Conservation (phyloP, 2,113 vertebrate species). For the Siphamia tubifer region DNA sequence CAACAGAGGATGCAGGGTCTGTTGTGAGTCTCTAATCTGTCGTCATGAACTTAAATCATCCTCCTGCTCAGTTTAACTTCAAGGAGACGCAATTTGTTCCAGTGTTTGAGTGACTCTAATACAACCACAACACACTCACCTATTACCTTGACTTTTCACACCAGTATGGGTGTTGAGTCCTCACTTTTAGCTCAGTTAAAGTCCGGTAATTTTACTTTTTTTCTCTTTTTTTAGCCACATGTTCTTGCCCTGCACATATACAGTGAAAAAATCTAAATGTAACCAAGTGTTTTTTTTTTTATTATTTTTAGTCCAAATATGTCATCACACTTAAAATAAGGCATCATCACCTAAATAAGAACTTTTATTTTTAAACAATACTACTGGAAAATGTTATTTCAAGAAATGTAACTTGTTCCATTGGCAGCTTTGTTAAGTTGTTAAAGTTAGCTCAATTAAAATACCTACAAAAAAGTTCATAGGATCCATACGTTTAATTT, state of each 20-base stretch:
- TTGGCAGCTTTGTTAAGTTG: too few relatives aligned
- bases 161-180: not conserved
- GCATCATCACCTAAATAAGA: too few relatives aligned
- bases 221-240: not conserved
- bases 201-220: slow-evolving; percentile 3
- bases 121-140: not conserved
- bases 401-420: too few relatives aligned
- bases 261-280: too few relatives aligned
- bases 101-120: not conserved
- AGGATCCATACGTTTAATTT: too few relatives aligned
- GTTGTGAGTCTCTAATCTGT: slow-evolving; percentile 41
- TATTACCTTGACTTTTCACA: slow-evolving; percentile 12
- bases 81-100: slow-evolving; percentile 21
- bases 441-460: too few relatives aligned
- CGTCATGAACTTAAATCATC: slow-evolving; percentile 27
- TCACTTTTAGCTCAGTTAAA: not conserved
- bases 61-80: slow-evolving; percentile 24
- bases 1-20: slow-evolving; percentile 4
- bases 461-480: too few relatives aligned
- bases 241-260: slow-evolving; percentile 22
- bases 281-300: too few relatives aligned
- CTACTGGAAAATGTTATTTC: too few relatives aligned
- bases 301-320: too few relatives aligned
- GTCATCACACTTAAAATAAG: too few relatives aligned
- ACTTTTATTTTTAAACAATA: too few relatives aligned